Conservation (phyloP, 2,888 invertebrate genomes). For the Leptura quadrifasciata region DNA sequence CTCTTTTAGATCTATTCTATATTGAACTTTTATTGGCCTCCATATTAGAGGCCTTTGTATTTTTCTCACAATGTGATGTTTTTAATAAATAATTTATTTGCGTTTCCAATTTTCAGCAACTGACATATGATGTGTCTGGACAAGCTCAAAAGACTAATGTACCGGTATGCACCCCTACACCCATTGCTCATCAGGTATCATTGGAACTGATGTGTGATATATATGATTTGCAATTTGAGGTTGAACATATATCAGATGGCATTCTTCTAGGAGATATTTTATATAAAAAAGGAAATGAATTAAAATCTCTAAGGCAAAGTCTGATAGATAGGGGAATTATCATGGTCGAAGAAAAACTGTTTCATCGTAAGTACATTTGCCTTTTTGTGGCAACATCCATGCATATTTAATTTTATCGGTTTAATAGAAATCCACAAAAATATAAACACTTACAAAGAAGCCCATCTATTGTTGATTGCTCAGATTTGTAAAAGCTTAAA, state of each 20-base stretch:
- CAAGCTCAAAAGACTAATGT: constrained; percentile 40
- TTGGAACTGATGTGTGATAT: constrained; percentile 42
- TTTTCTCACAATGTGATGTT: too few relatives aligned
- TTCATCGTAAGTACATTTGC: constrained; percentile 53
- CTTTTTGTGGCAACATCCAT: too few relatives aligned
- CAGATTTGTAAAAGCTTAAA: constrained; percentile 45
- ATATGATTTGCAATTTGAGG: constrained; percentile 49
- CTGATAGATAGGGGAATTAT: constrained; percentile 52
- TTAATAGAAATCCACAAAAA: constrained; percentile 51
- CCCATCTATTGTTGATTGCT: constrained; percentile 48
- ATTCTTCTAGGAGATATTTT: constrained; percentile 62
- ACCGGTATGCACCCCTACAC: constrained; percentile 42
- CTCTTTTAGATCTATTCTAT: too few relatives aligned
- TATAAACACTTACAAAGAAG: constrained; percentile 54
- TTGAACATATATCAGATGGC: constrained; percentile 51
- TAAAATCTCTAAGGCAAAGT: constrained; percentile 51
- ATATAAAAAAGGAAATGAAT: constrained; percentile 51
- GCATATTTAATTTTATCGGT: too few relatives aligned
- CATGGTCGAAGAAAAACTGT: constrained; percentile 47
- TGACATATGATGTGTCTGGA: constrained; percentile 50
- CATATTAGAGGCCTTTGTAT: too few relatives aligned
- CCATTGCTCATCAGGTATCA: constrained; percentile 43
- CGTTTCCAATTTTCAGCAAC: constrained; percentile 47
- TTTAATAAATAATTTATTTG: background rate
- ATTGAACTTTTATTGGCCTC: too few relatives aligned